Evolutionary conservation across 2,888 invertebrate genomes (phyloP).

Genomic region (Adelphocoris suturalis): DNA sequence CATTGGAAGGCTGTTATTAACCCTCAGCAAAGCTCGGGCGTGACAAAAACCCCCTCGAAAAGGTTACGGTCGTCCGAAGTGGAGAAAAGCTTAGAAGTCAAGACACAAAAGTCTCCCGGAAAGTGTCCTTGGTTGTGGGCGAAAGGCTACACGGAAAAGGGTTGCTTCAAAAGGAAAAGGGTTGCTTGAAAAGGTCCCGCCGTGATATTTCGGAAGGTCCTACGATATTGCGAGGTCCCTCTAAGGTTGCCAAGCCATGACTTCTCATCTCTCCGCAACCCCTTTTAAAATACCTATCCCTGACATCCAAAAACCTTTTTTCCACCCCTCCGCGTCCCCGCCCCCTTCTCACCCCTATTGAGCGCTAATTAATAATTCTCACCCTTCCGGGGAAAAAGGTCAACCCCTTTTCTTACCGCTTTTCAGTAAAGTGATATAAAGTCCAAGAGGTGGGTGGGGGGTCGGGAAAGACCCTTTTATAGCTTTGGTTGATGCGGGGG

Average conservation of each 20-base stretch:
- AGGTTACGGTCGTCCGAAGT: conserved; percentile 24
- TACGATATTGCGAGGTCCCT: conserved; percentile 28
- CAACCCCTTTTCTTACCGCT: conserved; percentile 61
- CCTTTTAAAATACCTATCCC: conserved; percentile 45
- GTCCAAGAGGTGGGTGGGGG: conserved; percentile 23
- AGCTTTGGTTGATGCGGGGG: conserved; percentile 29
- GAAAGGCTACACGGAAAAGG: not conserved
- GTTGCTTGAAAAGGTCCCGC: conserved; percentile 63
- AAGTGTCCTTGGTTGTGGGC: conserved; percentile 47
- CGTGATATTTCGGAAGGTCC: conserved; percentile 65
- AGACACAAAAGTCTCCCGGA: conserved; percentile 35
- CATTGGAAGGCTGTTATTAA: no score
- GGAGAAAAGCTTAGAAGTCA: conserved; percentile 40
- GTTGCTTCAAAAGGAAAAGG: conserved; percentile 60
- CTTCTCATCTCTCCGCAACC: conserved; percentile 38
- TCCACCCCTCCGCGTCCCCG: not conserved
- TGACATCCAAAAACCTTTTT: conserved; percentile 32
- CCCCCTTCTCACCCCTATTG: not conserved
- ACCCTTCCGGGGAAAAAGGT: conserved; percentile 42
- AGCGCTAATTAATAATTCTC: conserved; percentile 61
- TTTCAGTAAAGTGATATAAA: conserved; percentile 60
- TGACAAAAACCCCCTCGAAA: conserved; percentile 21
- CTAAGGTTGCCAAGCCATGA: conserved; percentile 52
- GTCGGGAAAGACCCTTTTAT: conserved; percentile 41
- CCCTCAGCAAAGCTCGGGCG: not conserved